A percentile compares a stretch with the other conserved stretches of the same genome.
These are phyloP conservation scores for Semicossyphus pulcher DNA, from an alignment of 2,113 vertebrate species.

Conservation along the genomic window DNA sequence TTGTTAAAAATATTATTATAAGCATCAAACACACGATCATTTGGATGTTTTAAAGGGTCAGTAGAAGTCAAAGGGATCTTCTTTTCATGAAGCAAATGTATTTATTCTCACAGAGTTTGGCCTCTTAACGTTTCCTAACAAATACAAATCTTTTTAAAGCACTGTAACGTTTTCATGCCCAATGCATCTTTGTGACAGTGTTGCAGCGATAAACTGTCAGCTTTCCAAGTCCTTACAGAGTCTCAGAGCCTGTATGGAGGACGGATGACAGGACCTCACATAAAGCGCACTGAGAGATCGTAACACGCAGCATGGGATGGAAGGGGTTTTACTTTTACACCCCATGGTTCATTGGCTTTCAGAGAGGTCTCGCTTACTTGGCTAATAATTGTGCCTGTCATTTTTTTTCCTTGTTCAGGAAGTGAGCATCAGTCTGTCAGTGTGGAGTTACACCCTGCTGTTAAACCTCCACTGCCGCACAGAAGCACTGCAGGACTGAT, in stretches of 20 bases:
- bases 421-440: constrained; percentile 31
- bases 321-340: constrained; percentile 41
- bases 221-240: background rate
- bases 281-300: constrained; percentile 31
- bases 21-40: no score
- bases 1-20: no score
- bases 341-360: constrained; percentile 25
- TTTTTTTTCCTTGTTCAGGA: constrained; percentile 19
- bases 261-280: constrained; percentile 35
- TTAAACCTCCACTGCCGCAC: constrained; percentile 15
- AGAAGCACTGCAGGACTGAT: constrained; percentile 29
- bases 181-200: background rate
- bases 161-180: background rate
- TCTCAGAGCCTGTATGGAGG: constrained; percentile 1
- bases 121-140: background rate
- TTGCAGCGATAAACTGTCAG: constrained; percentile 18
- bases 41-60: background rate
- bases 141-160: background rate
- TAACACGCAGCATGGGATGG: constrained; percentile 36
- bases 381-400: constrained; percentile 33
- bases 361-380: constrained; percentile 4
- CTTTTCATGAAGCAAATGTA: background rate
- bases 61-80: background rate
- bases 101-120: background rate
- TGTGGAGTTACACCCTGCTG: constrained; percentile 14